Evolutionary conservation across 2,797 vertebrate species (phyloP).

Genomic region (Notamacropus eugenii): DNA sequence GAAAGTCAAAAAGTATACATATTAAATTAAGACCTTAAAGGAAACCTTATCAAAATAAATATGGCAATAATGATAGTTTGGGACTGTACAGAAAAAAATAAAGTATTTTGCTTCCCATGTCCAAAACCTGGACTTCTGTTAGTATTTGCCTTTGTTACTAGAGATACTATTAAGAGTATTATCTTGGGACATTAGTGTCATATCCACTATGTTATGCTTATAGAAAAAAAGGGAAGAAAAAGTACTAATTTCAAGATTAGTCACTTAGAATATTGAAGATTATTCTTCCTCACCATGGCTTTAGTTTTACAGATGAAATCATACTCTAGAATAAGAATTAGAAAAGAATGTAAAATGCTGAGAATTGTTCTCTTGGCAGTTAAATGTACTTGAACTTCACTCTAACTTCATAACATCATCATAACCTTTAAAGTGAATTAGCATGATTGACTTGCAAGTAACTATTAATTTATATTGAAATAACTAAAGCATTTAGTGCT

Average conservation of each 20-base stretch:
- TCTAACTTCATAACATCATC: conserved; percentile 66
- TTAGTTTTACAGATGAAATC: conserved; percentile 63
- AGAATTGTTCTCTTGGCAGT: conserved; percentile 58
- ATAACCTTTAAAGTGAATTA: conserved; percentile 71
- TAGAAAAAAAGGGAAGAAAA: conserved; percentile 57
- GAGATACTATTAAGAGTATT: conserved; percentile 69
- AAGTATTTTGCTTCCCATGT: conserved; percentile 46
- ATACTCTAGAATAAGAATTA: conserved; percentile 57
- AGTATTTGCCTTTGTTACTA: conserved; percentile 70
- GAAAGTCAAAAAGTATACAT: conserved; percentile 49
- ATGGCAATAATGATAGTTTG: conserved; percentile 64
- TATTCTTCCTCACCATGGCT: conserved; percentile 43
- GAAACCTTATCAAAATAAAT: conserved; percentile 57
- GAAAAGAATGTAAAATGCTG: conserved; percentile 72
- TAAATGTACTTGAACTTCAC: conserved; percentile 71
- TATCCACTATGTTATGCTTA: conserved; percentile 55
- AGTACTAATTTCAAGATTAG: conserved; percentile 61
- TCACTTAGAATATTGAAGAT: neutral
- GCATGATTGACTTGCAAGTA: conserved; percentile 59
- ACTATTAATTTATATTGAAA: conserved; percentile 67
- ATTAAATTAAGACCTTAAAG: conserved; percentile 58
- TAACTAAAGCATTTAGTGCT: conserved; percentile 63
- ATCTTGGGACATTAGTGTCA: conserved; percentile 35
- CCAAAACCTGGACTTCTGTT: conserved; percentile 57
- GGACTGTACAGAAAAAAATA: conserved; percentile 55